Conservation (phyloP, 2,797 vertebrate genomes). For the Alouatta caraya region DNA sequence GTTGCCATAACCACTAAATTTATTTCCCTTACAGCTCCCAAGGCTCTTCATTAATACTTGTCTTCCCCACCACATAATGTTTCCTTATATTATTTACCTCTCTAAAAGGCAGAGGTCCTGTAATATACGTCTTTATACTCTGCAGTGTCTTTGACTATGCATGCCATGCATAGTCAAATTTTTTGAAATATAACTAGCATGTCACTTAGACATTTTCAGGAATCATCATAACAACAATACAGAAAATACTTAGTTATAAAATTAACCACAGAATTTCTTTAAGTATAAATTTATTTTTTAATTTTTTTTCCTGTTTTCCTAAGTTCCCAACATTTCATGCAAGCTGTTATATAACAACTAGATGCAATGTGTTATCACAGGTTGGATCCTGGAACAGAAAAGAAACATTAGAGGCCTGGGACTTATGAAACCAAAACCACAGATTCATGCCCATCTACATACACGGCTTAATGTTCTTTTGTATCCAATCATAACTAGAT, state of each 20-base stretch:
- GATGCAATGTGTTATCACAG: background rate
- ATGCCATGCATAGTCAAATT: background rate
- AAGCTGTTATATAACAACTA: background rate
- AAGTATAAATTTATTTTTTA: background rate
- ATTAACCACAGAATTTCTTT: constrained; percentile 2
- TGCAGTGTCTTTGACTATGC: background rate
- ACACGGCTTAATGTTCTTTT: background rate
- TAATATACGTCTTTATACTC: background rate
- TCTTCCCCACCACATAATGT: background rate
- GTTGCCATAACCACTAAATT: constrained; percentile 19
- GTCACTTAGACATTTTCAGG: background rate
- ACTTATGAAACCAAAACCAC: background rate
- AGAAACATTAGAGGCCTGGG: background rate
- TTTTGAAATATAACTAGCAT: background rate
- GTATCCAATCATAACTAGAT: background rate
- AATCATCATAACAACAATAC: background rate
- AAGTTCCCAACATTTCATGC: background rate
- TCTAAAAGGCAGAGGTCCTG: background rate
- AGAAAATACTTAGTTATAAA: background rate
- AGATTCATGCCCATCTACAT: background rate
- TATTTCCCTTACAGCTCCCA: constrained; percentile 36
- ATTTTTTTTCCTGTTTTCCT: constrained; percentile 34
- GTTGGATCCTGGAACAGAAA: background rate
- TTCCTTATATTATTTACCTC: background rate
- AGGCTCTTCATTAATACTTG: constrained; percentile 18